phyloP scores from a whole-genome alignment of 2,797 vertebrate genomes.

The Parambassis ranga region DNA sequence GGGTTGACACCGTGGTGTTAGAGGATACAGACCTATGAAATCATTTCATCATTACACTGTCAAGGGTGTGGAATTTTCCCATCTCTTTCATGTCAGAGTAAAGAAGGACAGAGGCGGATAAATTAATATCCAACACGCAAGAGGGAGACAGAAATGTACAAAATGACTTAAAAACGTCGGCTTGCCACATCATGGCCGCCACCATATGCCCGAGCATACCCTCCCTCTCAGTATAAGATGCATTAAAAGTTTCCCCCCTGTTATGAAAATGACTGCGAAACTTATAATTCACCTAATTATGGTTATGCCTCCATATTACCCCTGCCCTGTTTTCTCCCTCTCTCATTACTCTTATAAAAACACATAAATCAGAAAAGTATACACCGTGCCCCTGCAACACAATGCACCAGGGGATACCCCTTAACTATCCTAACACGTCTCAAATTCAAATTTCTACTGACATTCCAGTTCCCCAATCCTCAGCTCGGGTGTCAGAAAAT shows the following conservation, averaged over 20 bases:
- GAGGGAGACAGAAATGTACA: conserved; percentile 10
- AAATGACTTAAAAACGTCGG: conserved; percentile 20
- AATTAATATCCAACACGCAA: conserved; percentile 4
- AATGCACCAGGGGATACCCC: conserved; percentile 64
- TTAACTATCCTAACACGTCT: conserved; percentile 64
- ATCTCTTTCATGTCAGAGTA: conserved; percentile 19
- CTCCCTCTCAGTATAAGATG: conserved; percentile 6
- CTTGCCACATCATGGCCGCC: conserved; percentile 15
- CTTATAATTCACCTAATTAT: conserved; percentile 67
- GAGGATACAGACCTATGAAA: conserved; percentile 36
- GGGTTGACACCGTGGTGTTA: conserved; percentile 22
- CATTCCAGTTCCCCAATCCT: conserved; percentile 65
- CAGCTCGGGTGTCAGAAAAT: conserved; percentile 78
- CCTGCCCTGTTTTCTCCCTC: conserved; percentile 49
- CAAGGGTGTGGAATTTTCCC: conserved; percentile 34
- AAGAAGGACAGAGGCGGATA: background rate
- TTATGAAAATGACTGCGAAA: conserved; percentile 53
- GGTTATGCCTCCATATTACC: conserved; percentile 65
- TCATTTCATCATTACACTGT: conserved; percentile 50
- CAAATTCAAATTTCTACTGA: conserved; percentile 70
- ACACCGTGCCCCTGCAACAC: conserved; percentile 50
- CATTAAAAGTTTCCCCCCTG: conserved; percentile 62
- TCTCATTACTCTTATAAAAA: conserved; percentile 69
- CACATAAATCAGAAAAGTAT: conserved; percentile 72
- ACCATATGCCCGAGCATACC: conserved; percentile 5